Evolutionary conservation across 1,140 invertebrate genomes (phyloP).

Genomic region (Belonocnema kinseyi): DNA sequence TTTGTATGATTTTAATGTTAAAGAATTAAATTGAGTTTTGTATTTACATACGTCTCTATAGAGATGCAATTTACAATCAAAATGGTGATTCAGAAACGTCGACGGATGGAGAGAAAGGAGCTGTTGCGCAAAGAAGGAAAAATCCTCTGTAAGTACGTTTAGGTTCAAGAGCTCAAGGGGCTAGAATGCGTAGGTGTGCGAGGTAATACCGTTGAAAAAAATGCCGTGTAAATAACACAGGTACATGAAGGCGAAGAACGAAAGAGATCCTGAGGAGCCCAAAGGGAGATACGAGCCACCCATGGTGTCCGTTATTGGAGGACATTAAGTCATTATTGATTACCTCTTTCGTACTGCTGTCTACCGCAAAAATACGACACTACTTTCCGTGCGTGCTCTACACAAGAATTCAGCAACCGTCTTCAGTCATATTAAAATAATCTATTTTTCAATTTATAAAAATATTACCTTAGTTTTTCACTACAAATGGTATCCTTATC

Average conservation of each 20-base stretch:
- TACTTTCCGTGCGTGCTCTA: too few relatives aligned
- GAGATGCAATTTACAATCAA: too few relatives aligned
- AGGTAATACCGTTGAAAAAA: neutral
- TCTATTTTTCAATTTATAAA: too few relatives aligned
- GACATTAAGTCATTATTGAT: constrained; percentile 22
- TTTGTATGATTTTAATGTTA: too few relatives aligned
- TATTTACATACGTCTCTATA: too few relatives aligned
- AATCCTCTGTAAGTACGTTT: constrained; percentile 38
- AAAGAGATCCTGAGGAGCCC: constrained; percentile 37
- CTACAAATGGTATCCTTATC: too few relatives aligned
- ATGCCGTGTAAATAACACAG: constrained; percentile 47
- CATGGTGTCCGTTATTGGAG: neutral
- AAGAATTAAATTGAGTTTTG: too few relatives aligned
- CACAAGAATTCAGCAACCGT: too few relatives aligned
- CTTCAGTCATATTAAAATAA: too few relatives aligned
- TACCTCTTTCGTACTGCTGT: neutral
- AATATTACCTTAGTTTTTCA: too few relatives aligned
- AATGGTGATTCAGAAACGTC: neutral
- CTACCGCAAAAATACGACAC: neutral
- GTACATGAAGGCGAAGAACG: constrained; percentile 42
- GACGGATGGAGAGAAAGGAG: neutral
- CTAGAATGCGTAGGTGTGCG: neutral
- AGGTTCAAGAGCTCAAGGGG: constrained; percentile 3
- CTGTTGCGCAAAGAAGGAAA: constrained; percentile 38
- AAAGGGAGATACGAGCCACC: neutral